These are phyloP conservation scores for Illadopsis cleaveri DNA, from an alignment of 2,113 vertebrate genomes.

Conservation along the genomic window DNA sequence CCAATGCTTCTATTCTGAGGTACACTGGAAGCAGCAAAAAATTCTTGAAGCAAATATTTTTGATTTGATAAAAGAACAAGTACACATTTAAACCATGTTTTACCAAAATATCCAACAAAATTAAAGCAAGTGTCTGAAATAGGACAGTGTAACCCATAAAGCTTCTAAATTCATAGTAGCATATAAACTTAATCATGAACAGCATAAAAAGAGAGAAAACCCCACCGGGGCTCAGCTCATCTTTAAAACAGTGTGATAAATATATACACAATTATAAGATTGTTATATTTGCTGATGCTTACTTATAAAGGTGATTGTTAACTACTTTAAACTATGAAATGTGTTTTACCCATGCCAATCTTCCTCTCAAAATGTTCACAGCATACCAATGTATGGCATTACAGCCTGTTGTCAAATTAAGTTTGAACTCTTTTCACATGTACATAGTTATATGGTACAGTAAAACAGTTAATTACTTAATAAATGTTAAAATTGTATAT, in stretches of 20 bases:
- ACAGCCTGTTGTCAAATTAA: neutral
- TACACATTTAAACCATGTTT: neutral
- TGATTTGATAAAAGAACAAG: neutral
- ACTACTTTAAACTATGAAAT: constrained; percentile 27
- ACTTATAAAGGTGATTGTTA: neutral
- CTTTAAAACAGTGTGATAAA: neutral
- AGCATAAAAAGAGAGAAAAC: neutral
- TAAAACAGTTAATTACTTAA: constrained; percentile 30
- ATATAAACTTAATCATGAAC: neutral
- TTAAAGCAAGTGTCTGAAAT: neutral
- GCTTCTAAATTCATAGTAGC: neutral
- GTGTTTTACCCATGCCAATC: neutral
- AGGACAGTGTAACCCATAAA: neutral
- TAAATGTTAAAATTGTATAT: constrained; percentile 1
- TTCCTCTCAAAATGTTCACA: constrained; percentile 37
- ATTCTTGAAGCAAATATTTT: neutral
- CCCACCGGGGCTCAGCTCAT: neutral
- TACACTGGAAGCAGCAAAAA: neutral
- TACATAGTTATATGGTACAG: neutral
- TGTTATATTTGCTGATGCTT: neutral
- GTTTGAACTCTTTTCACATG: neutral
- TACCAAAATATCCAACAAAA: neutral
- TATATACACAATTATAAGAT: neutral
- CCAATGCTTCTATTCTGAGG: neutral
- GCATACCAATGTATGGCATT: neutral